These are phyloP conservation scores for Phaetusa simplex DNA, from an alignment of 2,113 vertebrate genomes.

Conservation along the genomic window DNA sequence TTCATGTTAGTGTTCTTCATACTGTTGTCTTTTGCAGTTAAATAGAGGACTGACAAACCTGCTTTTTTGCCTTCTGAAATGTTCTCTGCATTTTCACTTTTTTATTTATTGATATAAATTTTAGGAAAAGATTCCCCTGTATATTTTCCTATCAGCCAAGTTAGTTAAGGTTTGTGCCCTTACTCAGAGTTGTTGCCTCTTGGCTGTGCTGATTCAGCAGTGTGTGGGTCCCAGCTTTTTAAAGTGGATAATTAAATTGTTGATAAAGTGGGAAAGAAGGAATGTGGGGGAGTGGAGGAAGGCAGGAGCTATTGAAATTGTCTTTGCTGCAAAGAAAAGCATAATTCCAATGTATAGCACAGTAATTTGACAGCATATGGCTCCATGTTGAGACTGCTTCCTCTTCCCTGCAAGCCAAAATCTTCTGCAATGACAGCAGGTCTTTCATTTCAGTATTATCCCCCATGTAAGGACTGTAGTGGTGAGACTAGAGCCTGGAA, in stretches of 20 bases:
- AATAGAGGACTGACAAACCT: background rate
- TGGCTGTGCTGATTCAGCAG: fast-evolving
- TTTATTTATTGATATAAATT: background rate
- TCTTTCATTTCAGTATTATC: background rate
- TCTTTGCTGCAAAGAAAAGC: background rate
- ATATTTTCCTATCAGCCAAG: background rate
- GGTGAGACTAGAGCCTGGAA: background rate
- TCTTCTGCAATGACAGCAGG: background rate
- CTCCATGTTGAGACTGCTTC: background rate
- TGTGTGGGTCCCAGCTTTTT: background rate
- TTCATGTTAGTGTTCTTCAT: background rate
- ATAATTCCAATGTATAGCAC: background rate
- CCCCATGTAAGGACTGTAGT: background rate
- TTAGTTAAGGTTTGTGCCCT: background rate
- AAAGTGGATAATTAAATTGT: background rate
- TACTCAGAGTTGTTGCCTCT: background rate
- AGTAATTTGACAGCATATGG: background rate
- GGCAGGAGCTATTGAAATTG: background rate
- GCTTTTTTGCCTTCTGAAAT: background rate
- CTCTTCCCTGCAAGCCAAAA: background rate
- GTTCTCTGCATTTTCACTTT: background rate
- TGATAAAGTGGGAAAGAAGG: background rate
- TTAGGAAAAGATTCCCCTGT: background rate
- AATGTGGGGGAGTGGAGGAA: background rate
- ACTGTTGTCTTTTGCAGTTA: background rate